These are phyloP conservation scores for Coreoperca whiteheadi DNA, from an alignment of 2,113 vertebrate genomes.

Conservation along the genomic window DNA sequence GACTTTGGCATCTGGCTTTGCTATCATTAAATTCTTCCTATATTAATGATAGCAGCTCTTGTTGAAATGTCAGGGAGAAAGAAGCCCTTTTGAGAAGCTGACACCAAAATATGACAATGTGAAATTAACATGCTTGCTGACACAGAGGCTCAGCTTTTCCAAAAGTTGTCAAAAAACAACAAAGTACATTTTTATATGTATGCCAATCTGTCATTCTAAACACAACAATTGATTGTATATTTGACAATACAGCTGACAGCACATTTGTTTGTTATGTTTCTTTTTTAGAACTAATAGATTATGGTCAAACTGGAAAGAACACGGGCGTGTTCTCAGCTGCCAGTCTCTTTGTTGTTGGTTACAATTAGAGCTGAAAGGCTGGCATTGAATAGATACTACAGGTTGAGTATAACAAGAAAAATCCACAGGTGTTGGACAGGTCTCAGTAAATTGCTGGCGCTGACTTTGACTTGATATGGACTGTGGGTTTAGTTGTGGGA, in stretches of 20 bases:
- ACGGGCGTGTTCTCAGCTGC: neutral
- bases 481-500: neutral
- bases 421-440: constrained; percentile 4
- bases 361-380: constrained; percentile 38
- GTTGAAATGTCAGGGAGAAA: constrained; percentile 3
- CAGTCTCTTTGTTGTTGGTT: neutral
- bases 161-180: constrained; percentile 23
- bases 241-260: constrained; percentile 13
- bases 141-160: neutral
- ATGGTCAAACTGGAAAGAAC: constrained; percentile 3
- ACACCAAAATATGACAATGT: neutral
- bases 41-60: neutral
- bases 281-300: constrained; percentile 10
- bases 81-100: neutral
- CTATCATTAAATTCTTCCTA: neutral
- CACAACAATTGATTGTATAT: neutral
- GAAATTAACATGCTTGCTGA: neutral
- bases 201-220: constrained; percentile 13
- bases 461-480: neutral
- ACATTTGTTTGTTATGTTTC: constrained; percentile 17
- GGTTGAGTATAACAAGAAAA: constrained; percentile 11
- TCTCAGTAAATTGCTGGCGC: neutral
- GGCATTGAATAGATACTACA: neutral
- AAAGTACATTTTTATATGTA: constrained; percentile 18
- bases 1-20: neutral